Evolutionary conservation across 2,888 invertebrate genomes (phyloP), one percentile per base, ranked within the genome.

Genomic region (Muscina levida): DNA sequence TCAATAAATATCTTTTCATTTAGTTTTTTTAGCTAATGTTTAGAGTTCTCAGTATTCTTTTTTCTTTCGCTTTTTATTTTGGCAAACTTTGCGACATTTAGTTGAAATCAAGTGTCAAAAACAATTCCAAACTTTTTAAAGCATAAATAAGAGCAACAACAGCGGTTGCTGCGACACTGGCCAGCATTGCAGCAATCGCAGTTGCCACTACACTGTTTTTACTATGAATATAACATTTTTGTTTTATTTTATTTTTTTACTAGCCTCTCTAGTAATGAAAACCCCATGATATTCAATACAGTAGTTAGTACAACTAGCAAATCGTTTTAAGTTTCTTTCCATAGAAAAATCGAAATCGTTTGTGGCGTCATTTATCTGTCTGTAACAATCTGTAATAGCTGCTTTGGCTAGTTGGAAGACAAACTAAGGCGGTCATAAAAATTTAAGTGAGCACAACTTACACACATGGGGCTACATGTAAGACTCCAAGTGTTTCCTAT

Each of bases 331-430:
- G 48, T 4, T n/a, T 48, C n/a, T n/a, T n/a, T n/a, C n/a, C n/a
- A n/a, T n/a, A n/a, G n/a, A n/a, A n/a, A n/a, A n/a, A n/a, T n/a
- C n/a, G n/a, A 19, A 13, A 46, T n/a, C 22, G 10, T 48, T 19
- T 48, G 22, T 48, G 8, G 17, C 19, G 19, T 37, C 4, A 48
- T 48, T 48, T 48, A 48, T 48, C 48, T 17, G 4, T 1, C 48
- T 48, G 19, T 48, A 48, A 48, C 48, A 17, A 48, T 48, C 48
- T 46, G n/a, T 1, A n/a, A 17, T 46, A 46, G 46, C n/a, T n/a
- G n/a, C 46, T 17, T 86, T 86, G 79, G 84, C 76, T 84, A 86
- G 86, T 84, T 86, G 83, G 46, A 84, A 53, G 37, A 70, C 19
- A 1, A 13, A 1, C 10, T 48, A 1, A 44, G 22, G 10, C 46